A percentile compares a stretch with the other conserved stretches of the same genome.
Evolutionary conservation across 2,797 vertebrate genomes (phyloP).

Genomic region (Pterois miles): DNA sequence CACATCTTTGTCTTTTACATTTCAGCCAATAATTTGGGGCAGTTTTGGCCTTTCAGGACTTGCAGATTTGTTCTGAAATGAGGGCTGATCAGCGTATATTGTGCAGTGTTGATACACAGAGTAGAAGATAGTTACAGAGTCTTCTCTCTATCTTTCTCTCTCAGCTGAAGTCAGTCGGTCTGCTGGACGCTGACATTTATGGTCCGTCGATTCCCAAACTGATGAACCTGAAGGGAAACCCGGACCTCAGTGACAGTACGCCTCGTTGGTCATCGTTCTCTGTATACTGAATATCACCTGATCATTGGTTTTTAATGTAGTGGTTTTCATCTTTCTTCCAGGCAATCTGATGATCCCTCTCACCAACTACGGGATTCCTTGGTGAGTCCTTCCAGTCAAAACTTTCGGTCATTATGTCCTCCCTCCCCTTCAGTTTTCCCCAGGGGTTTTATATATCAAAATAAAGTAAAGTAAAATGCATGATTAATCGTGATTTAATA

Average conservation of each 20-base stretch:
- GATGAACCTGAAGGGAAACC: constrained; percentile 97
- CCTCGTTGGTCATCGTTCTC: neutral
- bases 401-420: rapidly evolving
- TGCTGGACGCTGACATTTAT: constrained; percentile 94
- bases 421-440: no score
- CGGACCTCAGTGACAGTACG: constrained; percentile 91
- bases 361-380: constrained; percentile 93
- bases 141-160: constrained; percentile 31
- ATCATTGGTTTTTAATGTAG: neutral
- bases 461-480: no score
- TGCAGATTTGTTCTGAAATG: neutral
- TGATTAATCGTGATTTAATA: no score
- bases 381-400: constrained; percentile 82
- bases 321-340: constrained; percentile 67
- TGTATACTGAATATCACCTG: neutral
- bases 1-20: neutral
- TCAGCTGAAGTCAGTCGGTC: constrained; percentile 89
- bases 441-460: no score
- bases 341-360: constrained; percentile 95
- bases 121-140: neutral
- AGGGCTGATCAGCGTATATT: neutral
- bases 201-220: constrained; percentile 95
- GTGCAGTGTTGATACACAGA: neutral
- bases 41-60: no score
- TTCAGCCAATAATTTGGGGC: neutral